Base-by-base conservation (phyloP, 2,113 vertebrate genomes). In the Guaruba guarouba region DNA sequence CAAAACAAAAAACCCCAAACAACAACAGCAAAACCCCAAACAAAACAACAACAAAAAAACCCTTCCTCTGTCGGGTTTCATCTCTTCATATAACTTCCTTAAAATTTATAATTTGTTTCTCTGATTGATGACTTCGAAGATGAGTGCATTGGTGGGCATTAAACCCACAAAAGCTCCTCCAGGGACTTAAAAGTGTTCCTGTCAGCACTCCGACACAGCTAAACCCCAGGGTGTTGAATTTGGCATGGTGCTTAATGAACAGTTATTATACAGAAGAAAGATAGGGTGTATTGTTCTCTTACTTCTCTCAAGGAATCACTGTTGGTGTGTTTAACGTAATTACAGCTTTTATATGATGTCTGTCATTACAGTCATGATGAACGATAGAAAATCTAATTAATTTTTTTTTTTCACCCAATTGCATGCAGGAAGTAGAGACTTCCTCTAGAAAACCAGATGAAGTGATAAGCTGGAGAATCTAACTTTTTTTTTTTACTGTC, bases 221-320 rank as follows among this genome's bases (percentile, higher is more conserved):
- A 71, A 86, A 95, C 79, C 71, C 55, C 39, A 19, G 61, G 49
- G 86, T 93, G 82, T 70, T 95, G 85, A 83, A 64, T 95, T 94
- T 94, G 92, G 69, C 77, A 9, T 63, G 76, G 63, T 86, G 76
- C 64, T 93, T 94, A 86, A 83, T 92, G 90, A 92, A 43, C 49
- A 82, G 81, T 76, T 84, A 54, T 83, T 78, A 67, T 22, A 74
- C 29, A 59, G 82, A 66, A 51, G 68, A 96, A 59, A 51, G 67
- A 63, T 64, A 81, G 75, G 43, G 76, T 89, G 19, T 74, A 49
- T 91, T 95, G 57, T 89, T 91, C 78, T 93, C 59, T 66, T 8
- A 2, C 28, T 91, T 87, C 92, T 96, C 68, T 88, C 63, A 81
- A 84, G 68, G 79, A 95, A 51, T 70, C 84, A 33, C 67, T 93